Base-by-base conservation (phyloP, 1,140 invertebrate genomes). In the Grapholita molesta region DNA sequence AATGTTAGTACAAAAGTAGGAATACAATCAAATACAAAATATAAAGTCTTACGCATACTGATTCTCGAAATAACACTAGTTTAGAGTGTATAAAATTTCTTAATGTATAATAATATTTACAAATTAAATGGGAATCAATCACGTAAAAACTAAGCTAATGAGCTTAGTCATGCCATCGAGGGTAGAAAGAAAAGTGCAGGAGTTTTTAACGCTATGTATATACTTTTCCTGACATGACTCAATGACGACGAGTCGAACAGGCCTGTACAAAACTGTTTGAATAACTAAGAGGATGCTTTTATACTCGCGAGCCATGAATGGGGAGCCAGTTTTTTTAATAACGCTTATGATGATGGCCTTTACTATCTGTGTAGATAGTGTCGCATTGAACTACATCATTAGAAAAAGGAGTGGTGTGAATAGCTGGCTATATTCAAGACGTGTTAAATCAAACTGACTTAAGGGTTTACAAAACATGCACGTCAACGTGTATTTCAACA, bases 341-440 rank as follows among this genome's bases (percentile, higher is more conserved):
- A 86, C 77, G 76, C 75, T 12, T 15, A 21, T 48, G 69, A 69
- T 73, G 69, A 69, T 73, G 72, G 79, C 74, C 75, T 82, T 84
- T 85, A 83, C 85, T 87, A 77, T 85, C 86, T 88, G 85, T 89
- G 80, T 82, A 84, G 75, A 79, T 77, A 66, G 78, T 74, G 78
- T 84, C 79, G 79, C 83, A 84, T 83, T 83, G 84, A 89, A 88
- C 86, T 85, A 86, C 86, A 82, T 89, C 84, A 89, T 89, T 89
- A 88, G 82, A 83, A 18, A 48, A 21, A 48, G 18, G n/a, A 48
- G 18, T 21, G 42, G 42, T 21, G 42, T 48, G 42, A 48, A 48
- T 48, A 21, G 15, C 42, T 48, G 42, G 15, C 15, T 48, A 21
- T 7, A 48, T 48, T 48, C n/a, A 48, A 9, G 42, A 48, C 42